These are phyloP conservation scores for Chauna torquata DNA, from an alignment of 2,113 vertebrate species.

Conservation along the genomic window DNA sequence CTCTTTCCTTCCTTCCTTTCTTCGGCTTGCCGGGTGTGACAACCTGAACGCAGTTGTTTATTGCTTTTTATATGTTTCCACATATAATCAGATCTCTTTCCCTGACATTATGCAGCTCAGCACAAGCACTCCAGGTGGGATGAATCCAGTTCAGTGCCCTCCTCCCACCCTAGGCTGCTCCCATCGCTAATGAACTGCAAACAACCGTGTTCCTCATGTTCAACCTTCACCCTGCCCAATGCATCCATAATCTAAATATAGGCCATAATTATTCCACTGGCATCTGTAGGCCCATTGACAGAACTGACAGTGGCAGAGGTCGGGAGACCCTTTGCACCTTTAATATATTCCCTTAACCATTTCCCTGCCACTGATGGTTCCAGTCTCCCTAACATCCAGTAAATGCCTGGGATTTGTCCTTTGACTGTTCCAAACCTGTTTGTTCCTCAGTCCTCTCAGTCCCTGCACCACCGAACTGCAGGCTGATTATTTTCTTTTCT, in stretches of 20 bases:
- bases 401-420: background rate
- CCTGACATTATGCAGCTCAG: constrained; percentile 55
- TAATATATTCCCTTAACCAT: constrained; percentile 48
- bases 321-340: constrained; percentile 37
- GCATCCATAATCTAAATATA: constrained; percentile 63
- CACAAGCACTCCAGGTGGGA: constrained; percentile 51
- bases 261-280: constrained; percentile 58
- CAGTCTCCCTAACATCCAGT: background rate
- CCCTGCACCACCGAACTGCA: background rate
- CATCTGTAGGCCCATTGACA: constrained; percentile 32
- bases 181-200: constrained; percentile 69
- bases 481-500: constrained; percentile 33
- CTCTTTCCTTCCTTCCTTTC: background rate
- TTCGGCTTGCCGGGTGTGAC: background rate
- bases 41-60: background rate
- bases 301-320: constrained; percentile 59
- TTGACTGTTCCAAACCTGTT: background rate
- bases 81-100: constrained; percentile 19
- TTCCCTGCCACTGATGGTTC: background rate
- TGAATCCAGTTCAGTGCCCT: constrained; percentile 59
- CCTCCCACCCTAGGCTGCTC: constrained; percentile 39
- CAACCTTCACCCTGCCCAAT: constrained; percentile 55
- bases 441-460: background rate
- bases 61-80: constrained; percentile 52
- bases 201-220: constrained; percentile 54